Base-by-base conservation (phyloP, 2,113 vertebrate genomes). In the Castor canadensis region DNA sequence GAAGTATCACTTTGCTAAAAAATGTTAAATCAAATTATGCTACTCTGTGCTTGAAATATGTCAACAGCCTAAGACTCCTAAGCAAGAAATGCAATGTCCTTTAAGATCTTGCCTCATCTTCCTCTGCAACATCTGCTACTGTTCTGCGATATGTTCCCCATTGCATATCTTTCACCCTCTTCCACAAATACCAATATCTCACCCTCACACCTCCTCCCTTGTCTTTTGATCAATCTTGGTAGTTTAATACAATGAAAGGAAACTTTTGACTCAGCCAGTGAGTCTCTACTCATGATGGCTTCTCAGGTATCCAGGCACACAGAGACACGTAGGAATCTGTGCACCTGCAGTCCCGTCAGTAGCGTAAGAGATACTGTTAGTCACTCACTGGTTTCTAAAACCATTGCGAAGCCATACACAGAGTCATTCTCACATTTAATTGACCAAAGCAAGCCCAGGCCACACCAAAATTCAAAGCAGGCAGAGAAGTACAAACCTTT, bases 131-230 rank as follows among this genome's bases (percentile, higher is more conserved):
- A n/a, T 35, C 30, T 49, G 49, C 17, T 35, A 47, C 43, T 62
- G n/a, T 22, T 83, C 35, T 60, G n/a, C 71, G 67, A 62, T 3
- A 54, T 49, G 9, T 45, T 80, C 17, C 11, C 15, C 30, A 38
- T 45, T 84, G 54, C 17, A 45, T 8, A 45, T 47, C 40, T 52
- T 89, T 92, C n/a, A 89, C 28, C 24, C 43, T 92, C 89, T 89
- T 52, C 6, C 66, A 71, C n/a, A 73, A 26, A 32, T 80, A 35
- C 47, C 40, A 32, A 3, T n/a, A 66, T 67, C 30, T 45, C 19
- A 43, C 17, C 13, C 54, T 16, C 3, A 24, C n/a, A 24, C 38
- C 64, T 45, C 62, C 6, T 38, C 45, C 13, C 15, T 30, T n/a
- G 16, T 47, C 9, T 89, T 60, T 72, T 32, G 24, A 73, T 49